Base-by-base conservation (phyloP, 2,797 vertebrate genomes). In the Cottoperca gobio region DNA sequence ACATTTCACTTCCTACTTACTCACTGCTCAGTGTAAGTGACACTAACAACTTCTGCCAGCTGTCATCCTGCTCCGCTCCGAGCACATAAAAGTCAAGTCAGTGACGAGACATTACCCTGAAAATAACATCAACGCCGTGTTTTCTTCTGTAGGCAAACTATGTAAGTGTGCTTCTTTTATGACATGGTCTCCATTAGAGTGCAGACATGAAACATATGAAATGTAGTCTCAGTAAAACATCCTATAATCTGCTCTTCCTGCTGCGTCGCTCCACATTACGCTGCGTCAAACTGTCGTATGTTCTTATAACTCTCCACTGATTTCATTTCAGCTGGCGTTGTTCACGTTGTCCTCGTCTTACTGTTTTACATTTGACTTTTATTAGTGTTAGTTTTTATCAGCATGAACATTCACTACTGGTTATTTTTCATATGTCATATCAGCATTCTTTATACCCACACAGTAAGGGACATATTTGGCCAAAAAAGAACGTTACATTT, bases 11-110 rank as follows among this genome's bases (percentile, higher is more conserved):
- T 67, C 49, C 60, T 43, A 0, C 70, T 58, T 19, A 33, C 46
- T 81, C 72, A 10, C 45, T 13, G 26, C 65, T 62, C 67, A 4
- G 37, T n/a, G 67, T 58, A 75, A 81, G 64, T 70, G 79, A 82
- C 59, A 70, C 82, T 66, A 76, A 85, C 71, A 23, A 57, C 76
- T 75, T 80, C 79, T 82, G 85, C 73, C 84, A 82, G 79, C 70
- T 42, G 33, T 77, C 76, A 37, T 63, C 66, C 50, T 24, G 43
- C 70, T 66, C 28, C 8, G 52, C 79, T 52, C 52, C 6, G 3
- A 53, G 72, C 72, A 21, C 23, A 46, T 53, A 53, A 77, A 60
- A 59, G 39, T 65, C 69, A 28, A 59, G 35, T 60, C 45, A 11
- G 26, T 43, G 52, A 64, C 4, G 50, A 26, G 54, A 59, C 71